These are phyloP conservation scores for Rhinoptilus africanus DNA, from an alignment of 2,113 vertebrate species.

Conservation along the genomic window DNA sequence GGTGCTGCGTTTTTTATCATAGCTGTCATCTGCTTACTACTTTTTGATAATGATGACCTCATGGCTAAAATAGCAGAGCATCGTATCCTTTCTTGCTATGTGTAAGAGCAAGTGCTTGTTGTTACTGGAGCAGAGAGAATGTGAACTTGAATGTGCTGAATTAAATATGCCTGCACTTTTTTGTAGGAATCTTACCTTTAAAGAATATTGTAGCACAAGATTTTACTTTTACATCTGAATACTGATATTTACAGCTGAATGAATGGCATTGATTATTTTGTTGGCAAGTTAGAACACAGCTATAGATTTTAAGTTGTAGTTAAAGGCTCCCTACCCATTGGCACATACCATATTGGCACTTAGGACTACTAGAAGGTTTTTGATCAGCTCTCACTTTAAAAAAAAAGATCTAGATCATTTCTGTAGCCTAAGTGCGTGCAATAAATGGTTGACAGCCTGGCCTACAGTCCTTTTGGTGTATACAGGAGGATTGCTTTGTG, in stretches of 20 bases:
- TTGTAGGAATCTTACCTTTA: background rate
- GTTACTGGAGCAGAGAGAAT: background rate
- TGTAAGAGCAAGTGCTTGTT: background rate
- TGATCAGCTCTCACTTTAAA: background rate
- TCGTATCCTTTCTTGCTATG: constrained; percentile 87
- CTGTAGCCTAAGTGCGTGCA: background rate
- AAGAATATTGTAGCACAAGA: background rate
- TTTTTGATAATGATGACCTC: constrained; percentile 98
- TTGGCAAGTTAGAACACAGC: background rate
- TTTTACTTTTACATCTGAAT: background rate
- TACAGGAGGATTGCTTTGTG: background rate
- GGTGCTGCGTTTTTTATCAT: constrained; percentile 96
- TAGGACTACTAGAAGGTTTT: background rate
- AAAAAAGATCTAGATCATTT: background rate
- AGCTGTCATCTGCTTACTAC: constrained; percentile 92
- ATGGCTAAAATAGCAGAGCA: constrained; percentile 99
- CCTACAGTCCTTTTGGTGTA: background rate
- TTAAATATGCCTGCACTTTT: background rate
- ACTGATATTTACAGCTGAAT: background rate
- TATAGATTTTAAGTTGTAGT: background rate
- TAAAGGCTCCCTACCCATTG: background rate
- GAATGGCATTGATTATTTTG: background rate
- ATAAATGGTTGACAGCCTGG: background rate
- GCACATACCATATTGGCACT: background rate
- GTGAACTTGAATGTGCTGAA: background rate